A percentile compares a stretch with the other conserved stretches of the same genome.
Evolutionary conservation across 2,113 vertebrate species (phyloP).

Genomic region (Lepus americanus): DNA sequence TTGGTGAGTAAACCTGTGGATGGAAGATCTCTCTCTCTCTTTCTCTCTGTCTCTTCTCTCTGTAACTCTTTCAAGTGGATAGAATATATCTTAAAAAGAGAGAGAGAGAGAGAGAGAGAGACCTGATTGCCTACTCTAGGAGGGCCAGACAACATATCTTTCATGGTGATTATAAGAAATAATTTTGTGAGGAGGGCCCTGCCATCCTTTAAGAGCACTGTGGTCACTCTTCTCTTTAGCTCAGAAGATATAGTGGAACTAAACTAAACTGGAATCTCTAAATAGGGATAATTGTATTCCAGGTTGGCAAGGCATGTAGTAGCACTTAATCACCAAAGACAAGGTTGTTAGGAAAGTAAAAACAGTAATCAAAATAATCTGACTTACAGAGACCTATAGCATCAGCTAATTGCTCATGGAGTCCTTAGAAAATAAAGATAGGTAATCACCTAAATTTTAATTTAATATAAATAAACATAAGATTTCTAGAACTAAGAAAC

Average conservation of each 20-base stretch:
- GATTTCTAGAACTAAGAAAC: not conserved
- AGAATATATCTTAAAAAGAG: too few species aligned
- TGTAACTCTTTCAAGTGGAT: too few species aligned
- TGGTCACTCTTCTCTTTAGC: not conserved
- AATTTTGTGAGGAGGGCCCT: not conserved
- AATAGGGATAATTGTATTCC: not conserved
- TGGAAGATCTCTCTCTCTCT: too few species aligned
- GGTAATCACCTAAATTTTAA: not conserved
- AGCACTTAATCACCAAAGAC: not conserved
- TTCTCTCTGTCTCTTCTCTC: too few species aligned
- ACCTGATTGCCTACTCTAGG: too few species aligned
- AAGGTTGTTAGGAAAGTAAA: not conserved
- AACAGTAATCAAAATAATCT: too few species aligned
- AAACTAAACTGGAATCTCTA: conserved; percentile 10
- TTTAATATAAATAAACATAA: not conserved
- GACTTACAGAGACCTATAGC: not conserved
- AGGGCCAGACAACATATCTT: too few species aligned
- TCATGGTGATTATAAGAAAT: too few species aligned
- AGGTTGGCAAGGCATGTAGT: not conserved
- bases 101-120: too few species aligned
- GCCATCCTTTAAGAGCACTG: not conserved
- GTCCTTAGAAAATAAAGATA: not conserved
- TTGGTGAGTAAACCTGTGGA: too few species aligned
- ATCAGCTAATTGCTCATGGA: not conserved
- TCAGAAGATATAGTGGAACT: not conserved